These are phyloP conservation scores for Argopecten irradians DNA, from an alignment of 1,140 invertebrate genomes.

Conservation along the genomic window DNA sequence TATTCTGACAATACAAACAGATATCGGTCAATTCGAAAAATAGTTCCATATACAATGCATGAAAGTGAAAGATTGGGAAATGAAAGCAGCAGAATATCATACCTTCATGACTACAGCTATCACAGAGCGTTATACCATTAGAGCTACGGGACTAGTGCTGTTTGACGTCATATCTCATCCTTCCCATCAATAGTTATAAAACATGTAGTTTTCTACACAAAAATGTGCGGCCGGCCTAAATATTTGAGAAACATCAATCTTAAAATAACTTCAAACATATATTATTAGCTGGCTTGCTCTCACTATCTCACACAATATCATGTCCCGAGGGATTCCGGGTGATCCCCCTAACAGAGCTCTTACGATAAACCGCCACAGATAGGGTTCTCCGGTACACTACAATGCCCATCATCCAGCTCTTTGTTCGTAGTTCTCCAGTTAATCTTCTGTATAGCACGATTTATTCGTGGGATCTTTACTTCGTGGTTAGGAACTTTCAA, in stretches of 20 bases:
- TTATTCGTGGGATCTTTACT: too few species aligned
- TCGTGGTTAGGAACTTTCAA: too few species aligned
- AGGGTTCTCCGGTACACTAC: not conserved
- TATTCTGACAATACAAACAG: too few species aligned
- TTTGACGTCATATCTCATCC: not conserved
- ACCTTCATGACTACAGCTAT: too few species aligned
- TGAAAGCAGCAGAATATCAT: not conserved
- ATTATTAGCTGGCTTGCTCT: not conserved
- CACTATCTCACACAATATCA: not conserved
- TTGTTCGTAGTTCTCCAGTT: too few species aligned
- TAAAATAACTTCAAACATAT: constrained; percentile 8
- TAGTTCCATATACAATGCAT: too few species aligned
- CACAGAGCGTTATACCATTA: too few species aligned
- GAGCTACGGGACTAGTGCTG: not conserved
- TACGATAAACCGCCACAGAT: not conserved
- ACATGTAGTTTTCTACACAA: not conserved
- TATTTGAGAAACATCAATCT: constrained; percentile 11
- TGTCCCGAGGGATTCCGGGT: not conserved
- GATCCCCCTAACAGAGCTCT: not conserved
- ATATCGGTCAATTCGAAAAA: too few species aligned
- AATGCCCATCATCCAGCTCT: not conserved
- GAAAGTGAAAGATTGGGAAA: too few species aligned
- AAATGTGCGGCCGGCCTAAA: constrained; percentile 7
- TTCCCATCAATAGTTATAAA: not conserved
- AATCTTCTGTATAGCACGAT: too few species aligned